phyloP scores from a whole-genome alignment of 2,797 vertebrate species.

The Brachyalestes nurse region DNA sequence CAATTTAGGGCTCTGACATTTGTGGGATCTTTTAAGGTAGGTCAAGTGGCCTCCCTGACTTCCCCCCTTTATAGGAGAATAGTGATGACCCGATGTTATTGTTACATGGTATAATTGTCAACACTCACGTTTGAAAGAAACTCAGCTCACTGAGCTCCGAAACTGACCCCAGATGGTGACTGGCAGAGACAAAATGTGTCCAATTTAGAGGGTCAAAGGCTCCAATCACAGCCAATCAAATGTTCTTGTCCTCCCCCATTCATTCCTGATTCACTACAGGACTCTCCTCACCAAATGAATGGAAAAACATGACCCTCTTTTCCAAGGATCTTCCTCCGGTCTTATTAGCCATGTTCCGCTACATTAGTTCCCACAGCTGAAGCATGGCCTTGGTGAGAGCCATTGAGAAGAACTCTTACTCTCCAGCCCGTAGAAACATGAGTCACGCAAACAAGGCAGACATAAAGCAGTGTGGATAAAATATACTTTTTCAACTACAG shows the following conservation, averaged over 20 bases:
- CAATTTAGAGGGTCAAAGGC: background rate
- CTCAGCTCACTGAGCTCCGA: background rate
- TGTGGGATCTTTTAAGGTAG: too few relatives aligned
- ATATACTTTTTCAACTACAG: too few relatives aligned
- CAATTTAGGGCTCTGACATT: too few relatives aligned
- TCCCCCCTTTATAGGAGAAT: too few relatives aligned
- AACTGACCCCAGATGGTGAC: background rate
- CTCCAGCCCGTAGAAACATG: constrained; percentile 9
- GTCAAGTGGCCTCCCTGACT: too few relatives aligned
- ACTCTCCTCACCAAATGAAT: background rate
- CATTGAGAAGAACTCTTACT: background rate
- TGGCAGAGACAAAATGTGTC: background rate
- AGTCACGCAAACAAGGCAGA: background rate
- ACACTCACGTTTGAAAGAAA: too few relatives aligned
- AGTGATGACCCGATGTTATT: too few relatives aligned
- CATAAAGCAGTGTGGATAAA: background rate
- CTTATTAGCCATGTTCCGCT: constrained; percentile 4
- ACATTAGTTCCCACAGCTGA: constrained; percentile 14
- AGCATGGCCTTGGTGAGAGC: background rate
- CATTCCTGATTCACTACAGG: background rate
- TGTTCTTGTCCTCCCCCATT: too few relatives aligned
- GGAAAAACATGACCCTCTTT: background rate
- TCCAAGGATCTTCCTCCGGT: constrained; percentile 8
- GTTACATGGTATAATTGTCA: background rate
- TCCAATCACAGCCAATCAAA: background rate